Evolutionary conservation across 2,888 invertebrate genomes (phyloP).

Genomic region (Asteroscopus sphinx): DNA sequence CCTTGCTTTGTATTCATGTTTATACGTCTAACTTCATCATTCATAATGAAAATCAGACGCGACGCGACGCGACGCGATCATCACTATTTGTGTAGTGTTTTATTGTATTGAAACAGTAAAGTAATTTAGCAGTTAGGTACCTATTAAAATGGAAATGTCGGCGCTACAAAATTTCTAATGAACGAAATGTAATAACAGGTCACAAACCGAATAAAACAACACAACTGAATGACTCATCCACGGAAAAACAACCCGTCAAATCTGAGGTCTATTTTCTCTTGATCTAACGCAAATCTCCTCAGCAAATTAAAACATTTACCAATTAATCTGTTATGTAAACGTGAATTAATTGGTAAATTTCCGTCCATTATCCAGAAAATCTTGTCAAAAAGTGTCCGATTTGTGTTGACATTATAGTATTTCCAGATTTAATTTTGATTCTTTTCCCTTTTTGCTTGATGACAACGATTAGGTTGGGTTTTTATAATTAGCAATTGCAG

Average conservation of each 20-base stretch:
- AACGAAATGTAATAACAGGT: too few relatives aligned
- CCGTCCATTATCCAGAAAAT: too few relatives aligned
- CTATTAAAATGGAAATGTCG: conserved; percentile 8
- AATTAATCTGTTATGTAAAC: too few relatives aligned
- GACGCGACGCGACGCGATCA: too few relatives aligned
- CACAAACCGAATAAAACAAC: background rate
- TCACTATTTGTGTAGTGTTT: conserved; percentile 1
- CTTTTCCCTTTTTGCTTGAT: too few relatives aligned
- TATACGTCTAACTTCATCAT: conserved; percentile 11
- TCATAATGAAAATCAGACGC: conserved; percentile 12
- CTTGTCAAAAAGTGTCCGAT: too few relatives aligned
- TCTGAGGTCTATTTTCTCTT: background rate
- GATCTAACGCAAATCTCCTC: background rate
- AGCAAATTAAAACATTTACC: too few relatives aligned
- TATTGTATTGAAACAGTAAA: conserved; percentile 15
- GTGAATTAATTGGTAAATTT: too few relatives aligned
- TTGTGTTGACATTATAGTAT: too few relatives aligned
- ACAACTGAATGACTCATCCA: background rate
- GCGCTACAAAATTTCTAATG: background rate
- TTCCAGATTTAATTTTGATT: too few relatives aligned
- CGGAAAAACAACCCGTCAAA: background rate
- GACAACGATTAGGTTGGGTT: too few relatives aligned
- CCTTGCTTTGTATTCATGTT: conserved; percentile 31
- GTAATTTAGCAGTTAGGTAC: conserved; percentile 18
- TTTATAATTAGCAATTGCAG: too few relatives aligned